Conservation (phyloP, 2,797 vertebrate genomes). For the Rhinichthys osculus region DNA sequence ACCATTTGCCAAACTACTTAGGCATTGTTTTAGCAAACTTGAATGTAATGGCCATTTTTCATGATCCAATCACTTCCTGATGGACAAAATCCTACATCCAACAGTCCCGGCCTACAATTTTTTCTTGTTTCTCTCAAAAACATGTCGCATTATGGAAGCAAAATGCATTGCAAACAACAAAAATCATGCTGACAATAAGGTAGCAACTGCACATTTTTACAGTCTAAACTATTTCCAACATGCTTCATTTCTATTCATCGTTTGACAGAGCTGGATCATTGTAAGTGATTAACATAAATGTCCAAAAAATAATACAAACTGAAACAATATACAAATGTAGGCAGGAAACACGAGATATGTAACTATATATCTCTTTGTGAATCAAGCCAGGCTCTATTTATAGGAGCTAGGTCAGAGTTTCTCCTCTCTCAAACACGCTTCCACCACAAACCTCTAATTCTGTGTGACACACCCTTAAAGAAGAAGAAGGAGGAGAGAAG, state of each 20-base stretch:
- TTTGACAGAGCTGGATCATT: neutral
- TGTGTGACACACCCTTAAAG: slow-evolving; percentile 50
- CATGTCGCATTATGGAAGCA: neutral
- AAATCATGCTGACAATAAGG: neutral
- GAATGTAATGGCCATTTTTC: neutral
- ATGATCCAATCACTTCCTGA: neutral
- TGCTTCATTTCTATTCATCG: neutral
- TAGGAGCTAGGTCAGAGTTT: slow-evolving; percentile 39
- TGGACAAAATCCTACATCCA: neutral
- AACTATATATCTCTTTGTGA: slow-evolving; percentile 9
- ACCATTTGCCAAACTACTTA: neutral
- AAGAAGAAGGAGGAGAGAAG: slow-evolving; percentile 3
- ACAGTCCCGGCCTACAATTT: neutral
- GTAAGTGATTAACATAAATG: neutral
- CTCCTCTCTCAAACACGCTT: slow-evolving; percentile 46
- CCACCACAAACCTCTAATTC: slow-evolving; percentile 62
- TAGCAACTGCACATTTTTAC: neutral
- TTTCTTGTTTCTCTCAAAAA: neutral
- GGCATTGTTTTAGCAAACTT: neutral
- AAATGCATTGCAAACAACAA: neutral
- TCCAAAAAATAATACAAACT: neutral
- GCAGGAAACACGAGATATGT: neutral
- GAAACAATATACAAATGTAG: neutral
- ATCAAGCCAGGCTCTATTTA: slow-evolving; percentile 31
- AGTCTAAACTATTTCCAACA: slow-evolving; percentile 2